Evolutionary conservation across 2,797 vertebrate species (phyloP).

Genomic region (Pangasius mekongensis): DNA sequence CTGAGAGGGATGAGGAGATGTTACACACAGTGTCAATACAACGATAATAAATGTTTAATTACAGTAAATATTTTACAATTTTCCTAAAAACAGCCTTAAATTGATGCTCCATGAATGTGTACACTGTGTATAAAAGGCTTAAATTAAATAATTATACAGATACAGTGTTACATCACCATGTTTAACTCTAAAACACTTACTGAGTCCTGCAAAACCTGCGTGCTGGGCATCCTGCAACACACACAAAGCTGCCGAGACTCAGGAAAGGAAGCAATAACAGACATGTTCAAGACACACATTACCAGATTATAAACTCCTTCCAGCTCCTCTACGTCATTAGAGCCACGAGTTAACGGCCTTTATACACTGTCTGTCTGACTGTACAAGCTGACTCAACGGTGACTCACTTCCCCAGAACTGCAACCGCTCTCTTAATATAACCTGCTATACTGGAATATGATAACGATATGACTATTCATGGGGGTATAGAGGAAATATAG

Average conservation of each 20-base stretch:
- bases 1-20: slow-evolving; percentile 63
- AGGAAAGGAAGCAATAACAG: not conserved
- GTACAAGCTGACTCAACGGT: slow-evolving; percentile 6
- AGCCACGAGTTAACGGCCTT: not conserved
- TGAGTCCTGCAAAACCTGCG: slow-evolving; percentile 85
- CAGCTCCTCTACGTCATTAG: not conserved
- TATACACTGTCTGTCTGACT: not conserved
- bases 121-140: not conserved
- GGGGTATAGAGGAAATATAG: no score
- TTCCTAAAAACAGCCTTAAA: not conserved
- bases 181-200: slow-evolving; percentile 77
- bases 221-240: slow-evolving; percentile 85
- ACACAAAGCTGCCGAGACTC: not conserved
- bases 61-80: no score
- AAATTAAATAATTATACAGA: not conserved
- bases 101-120: not conserved
- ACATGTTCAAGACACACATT: not conserved
- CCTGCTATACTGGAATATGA: not conserved
- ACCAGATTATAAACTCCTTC: not conserved
- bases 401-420: slow-evolving; percentile 22
- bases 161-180: not conserved
- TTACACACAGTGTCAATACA: not conserved
- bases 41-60: not conserved
- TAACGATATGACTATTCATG: not conserved
- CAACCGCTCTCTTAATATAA: not conserved